Percentiles rank a stretch among this genome's conserved stretches.
These are phyloP conservation scores for Drosophila mercatorum DNA, from an alignment of 2,888 invertebrate species.

Conservation along the genomic window DNA sequence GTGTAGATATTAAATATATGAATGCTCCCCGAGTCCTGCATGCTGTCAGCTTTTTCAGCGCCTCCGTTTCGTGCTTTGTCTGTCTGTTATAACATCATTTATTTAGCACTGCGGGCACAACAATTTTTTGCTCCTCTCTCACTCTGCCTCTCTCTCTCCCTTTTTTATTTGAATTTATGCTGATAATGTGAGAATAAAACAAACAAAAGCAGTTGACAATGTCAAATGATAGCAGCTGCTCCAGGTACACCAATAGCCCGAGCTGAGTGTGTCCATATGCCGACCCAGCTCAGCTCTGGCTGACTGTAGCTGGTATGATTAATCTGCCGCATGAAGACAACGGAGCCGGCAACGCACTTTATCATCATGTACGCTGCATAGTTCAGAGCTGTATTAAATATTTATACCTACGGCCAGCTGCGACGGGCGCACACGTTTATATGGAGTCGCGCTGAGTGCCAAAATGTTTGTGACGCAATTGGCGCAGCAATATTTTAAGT, in stretches of 20 bases:
- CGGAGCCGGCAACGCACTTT: slow-evolving; percentile 57
- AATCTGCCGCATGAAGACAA: slow-evolving; percentile 69
- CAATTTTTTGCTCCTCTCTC: slow-evolving; percentile 33
- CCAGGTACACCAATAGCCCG: slow-evolving; percentile 34
- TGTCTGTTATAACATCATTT: slow-evolving; percentile 79
- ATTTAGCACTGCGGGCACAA: slow-evolving; percentile 66
- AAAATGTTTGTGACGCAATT: slow-evolving; percentile 54
- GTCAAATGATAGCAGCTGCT: slow-evolving; percentile 50
- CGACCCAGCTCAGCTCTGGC: neutral
- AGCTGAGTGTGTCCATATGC: slow-evolving; percentile 35
- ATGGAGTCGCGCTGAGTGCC: slow-evolving; percentile 8
- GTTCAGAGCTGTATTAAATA: slow-evolving; percentile 67
- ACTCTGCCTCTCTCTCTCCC: neutral
- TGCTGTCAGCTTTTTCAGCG: slow-evolving; percentile 55
- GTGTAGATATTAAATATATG: slow-evolving; percentile 29
- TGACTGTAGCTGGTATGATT: slow-evolving; percentile 53
- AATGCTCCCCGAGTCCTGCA: slow-evolving; percentile 38
- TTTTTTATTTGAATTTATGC: slow-evolving; percentile 74
- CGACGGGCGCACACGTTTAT: slow-evolving; percentile 2
- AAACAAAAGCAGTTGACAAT: slow-evolving; percentile 39
- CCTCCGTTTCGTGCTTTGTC: slow-evolving; percentile 39
- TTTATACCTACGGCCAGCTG: slow-evolving; percentile 57
- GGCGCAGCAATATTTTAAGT: slow-evolving; percentile 63
- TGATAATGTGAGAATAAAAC: slow-evolving; percentile 68
- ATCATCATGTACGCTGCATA: slow-evolving; percentile 56